Evolutionary conservation across 2,888 invertebrate genomes (phyloP), one percentile per base, ranked within the genome.

Genomic region (Drosophila trichaetosa): DNA sequence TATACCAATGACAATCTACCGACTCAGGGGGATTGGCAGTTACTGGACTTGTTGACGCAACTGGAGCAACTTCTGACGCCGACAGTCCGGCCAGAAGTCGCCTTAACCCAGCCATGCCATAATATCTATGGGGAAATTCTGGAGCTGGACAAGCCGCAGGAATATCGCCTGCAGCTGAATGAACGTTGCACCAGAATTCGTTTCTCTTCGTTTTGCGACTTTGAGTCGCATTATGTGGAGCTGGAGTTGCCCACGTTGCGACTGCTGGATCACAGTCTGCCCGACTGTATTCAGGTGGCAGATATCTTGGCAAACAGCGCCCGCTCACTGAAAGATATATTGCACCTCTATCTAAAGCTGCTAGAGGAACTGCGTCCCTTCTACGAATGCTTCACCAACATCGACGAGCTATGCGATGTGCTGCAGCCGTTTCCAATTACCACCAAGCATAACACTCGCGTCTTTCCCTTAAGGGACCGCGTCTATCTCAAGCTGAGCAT

Each of bases 341-440:
- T 90, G 7, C 24, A 56, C 34, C 57, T 90, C 27, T 93, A 89
- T 62, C 65, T 73, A 0, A 91, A 85, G 40, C 68, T 87, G 21
- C 66, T 93, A 5, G 90, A 93, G 16, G 90, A 91, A 13, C 72
- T 93, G 33, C 88, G 86, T 7, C 87, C 91, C 0, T 93, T 93
- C 60, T 93, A 93, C 66, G 85, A 84, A 1, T 89, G 91, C 54
- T 92, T 91, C 29, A 68, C 80, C 8, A 89, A 91, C 46, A 92
- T 93, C 16, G 93, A 93, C 76, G 92, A 93, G 36, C 69, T 93
- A 18, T 93, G 93, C 36, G 88, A 91, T 74, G 92, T 93, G 1
- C 87, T 93, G 40, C 91, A 93, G 63, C 93, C 93, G 0, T 66
- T 54, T 4, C 87, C 92, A 2, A 75, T 83, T 13, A 89, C 83